A percentile compares a stretch with the other conserved stretches of the same genome.
Conservation (phyloP, 1,140 invertebrate genomes). For the Halyomorpha halys region DNA sequence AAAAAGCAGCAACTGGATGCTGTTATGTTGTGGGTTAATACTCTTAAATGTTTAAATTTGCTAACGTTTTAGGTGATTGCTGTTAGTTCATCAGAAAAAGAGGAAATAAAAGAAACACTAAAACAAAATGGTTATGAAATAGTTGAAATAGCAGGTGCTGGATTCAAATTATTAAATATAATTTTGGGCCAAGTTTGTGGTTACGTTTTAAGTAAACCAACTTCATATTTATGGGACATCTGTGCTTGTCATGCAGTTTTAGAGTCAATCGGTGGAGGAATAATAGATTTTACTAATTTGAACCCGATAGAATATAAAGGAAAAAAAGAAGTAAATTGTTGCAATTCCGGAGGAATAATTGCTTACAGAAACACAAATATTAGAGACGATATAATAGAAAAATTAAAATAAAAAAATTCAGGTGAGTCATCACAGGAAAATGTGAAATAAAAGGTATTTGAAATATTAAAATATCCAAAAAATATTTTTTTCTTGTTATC, state of each 20-base stretch:
- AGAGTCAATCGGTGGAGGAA: conserved; percentile 49
- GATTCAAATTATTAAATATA: conserved; percentile 77
- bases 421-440: too few relatives aligned
- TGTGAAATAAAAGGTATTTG: too few relatives aligned
- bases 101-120: conserved; percentile 38
- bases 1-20: too few relatives aligned
- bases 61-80: conserved; percentile 38
- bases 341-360: conserved; percentile 51
- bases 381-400: conserved; percentile 33
- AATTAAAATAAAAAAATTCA: not conserved
- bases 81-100: conserved; percentile 47
- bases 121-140: conserved; percentile 47
- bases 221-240: conserved; percentile 77
- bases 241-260: conserved; percentile 74
- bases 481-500: too few relatives aligned
- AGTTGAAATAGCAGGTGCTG: conserved; percentile 68
- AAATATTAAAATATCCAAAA: too few relatives aligned
- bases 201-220: conserved; percentile 68
- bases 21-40: too few relatives aligned
- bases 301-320: conserved; percentile 32
- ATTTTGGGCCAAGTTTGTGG: conserved; percentile 57
- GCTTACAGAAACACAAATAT: conserved; percentile 43
- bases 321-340: conserved; percentile 35
- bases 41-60: too few relatives aligned
- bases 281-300: conserved; percentile 42